Evolutionary conservation across 2,113 vertebrate genomes (phyloP).

Genomic region (Ardeotis arabs): DNA sequence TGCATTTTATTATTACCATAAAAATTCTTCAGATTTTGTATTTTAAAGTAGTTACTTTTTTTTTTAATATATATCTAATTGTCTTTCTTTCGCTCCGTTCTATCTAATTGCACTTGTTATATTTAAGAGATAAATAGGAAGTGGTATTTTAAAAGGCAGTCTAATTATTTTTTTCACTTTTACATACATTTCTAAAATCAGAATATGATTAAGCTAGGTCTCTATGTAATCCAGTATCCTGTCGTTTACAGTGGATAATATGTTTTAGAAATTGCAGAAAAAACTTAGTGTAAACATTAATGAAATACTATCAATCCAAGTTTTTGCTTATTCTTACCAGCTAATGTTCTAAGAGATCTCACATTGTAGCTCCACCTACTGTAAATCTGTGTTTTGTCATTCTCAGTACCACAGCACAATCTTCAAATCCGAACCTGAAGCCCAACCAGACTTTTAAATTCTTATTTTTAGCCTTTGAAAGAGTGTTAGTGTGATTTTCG

Average conservation of each 20-base stretch:
- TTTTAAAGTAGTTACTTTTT: not conserved
- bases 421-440: not conserved
- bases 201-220: not conserved
- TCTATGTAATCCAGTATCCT: not conserved
- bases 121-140: not conserved
- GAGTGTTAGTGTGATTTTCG: not conserved
- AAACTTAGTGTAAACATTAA: not conserved
- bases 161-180: not conserved
- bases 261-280: not conserved
- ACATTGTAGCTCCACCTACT: not conserved
- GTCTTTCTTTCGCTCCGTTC: not conserved
- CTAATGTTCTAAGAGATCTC: not conserved
- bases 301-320: not conserved
- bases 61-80: not conserved
- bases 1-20: not conserved
- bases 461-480: not conserved
- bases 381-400: not conserved
- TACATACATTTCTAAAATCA: not conserved
- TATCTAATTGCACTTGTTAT: not conserved
- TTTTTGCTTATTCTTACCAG: not conserved
- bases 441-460: not conserved
- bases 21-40: not conserved
- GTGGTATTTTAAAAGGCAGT: not conserved
- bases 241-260: not conserved
- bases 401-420: not conserved